Evolutionary conservation across 1,140 invertebrate species (phyloP), one percentile per base, ranked within the genome.

Genomic region (Cyrtorhinus lividipennis): DNA sequence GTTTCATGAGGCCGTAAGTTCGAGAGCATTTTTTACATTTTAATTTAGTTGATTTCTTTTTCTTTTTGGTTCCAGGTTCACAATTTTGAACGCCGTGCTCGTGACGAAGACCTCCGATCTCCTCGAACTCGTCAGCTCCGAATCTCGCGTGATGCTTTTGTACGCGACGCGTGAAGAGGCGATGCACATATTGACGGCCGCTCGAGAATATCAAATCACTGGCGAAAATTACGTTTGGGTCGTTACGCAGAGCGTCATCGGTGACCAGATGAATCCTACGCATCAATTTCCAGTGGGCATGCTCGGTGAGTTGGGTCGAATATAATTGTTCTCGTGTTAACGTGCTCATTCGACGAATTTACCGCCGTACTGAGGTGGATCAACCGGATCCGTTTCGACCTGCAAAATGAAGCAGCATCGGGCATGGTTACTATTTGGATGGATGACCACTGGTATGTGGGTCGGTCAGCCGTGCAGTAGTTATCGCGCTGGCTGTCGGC

Each of bases 171-270:
- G 86, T 64, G 84, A 88, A 67, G 91, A 95, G 72, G 92, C 92
- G 0, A 82, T 83, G 22, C 81, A 83, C 62, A 95, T 98, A 25
- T 76, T 98, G 48, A 80, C 80, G 1, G 83, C 81, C 13, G 92
- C 92, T 1, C 78, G 81, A 62, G 83, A 90, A 67, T 79, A 91
- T 65, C 88, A 91, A 66, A 83, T 96, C 53, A 95, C 92, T 0
- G 91, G 90, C 1, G 88, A 92, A 71, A 93, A 95, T 72, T 96
- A 95, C 72, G 90, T 96, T 5, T 97, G 94, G 94, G 90, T 98
- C 56, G 90, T 94, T 0, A 94, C 91, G n/a, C 90, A 95, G 73
- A 91, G 89, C 69, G 91, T 94, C 48, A 89, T 96, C 44, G 90
- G 82, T 70, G 86, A 85, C 69, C 69, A 77, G 59, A 80, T 86